Conservation (phyloP, 2,797 vertebrate species). For the Coccyzus lansbergi region DNA sequence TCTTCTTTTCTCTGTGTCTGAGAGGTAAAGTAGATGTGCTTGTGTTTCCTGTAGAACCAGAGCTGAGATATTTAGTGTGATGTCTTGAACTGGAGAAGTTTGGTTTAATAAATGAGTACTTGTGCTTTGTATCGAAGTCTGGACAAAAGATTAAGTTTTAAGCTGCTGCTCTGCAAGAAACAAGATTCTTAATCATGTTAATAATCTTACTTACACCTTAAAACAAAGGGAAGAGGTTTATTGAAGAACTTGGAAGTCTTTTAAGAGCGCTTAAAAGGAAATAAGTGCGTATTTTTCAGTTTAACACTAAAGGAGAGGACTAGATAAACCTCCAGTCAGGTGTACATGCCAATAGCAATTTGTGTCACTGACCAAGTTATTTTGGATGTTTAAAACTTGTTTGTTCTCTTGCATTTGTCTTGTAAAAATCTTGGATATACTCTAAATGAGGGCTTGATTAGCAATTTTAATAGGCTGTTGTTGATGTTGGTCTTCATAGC, state of each 20-base stretch:
- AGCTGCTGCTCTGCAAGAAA: not conserved
- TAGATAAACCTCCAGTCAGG: not conserved
- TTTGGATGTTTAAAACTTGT: not conserved
- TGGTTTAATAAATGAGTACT: not conserved
- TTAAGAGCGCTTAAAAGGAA: not conserved
- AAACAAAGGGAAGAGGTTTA: not conserved
- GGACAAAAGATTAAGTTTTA: not conserved
- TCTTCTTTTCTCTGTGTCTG: not conserved
- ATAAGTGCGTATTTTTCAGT: accelerated
- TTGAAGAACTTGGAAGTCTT: not conserved
- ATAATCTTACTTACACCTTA: not conserved
- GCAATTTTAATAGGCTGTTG: not conserved
- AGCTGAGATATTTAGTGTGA: not conserved
- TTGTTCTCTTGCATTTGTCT: not conserved
- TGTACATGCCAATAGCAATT: not conserved
- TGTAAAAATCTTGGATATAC: not conserved
- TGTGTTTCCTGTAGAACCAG: not conserved
- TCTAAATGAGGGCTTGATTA: not conserved
- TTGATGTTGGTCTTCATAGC: not conserved
- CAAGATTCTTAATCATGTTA: not conserved
- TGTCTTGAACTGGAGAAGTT: not conserved
- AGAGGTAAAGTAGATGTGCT: not conserved
- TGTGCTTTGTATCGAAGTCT: not conserved
- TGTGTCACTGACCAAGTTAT: not conserved
- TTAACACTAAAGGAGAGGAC: not conserved